phyloP scores from a whole-genome alignment of 1,140 invertebrate genomes.

The Lineus longissimus region DNA sequence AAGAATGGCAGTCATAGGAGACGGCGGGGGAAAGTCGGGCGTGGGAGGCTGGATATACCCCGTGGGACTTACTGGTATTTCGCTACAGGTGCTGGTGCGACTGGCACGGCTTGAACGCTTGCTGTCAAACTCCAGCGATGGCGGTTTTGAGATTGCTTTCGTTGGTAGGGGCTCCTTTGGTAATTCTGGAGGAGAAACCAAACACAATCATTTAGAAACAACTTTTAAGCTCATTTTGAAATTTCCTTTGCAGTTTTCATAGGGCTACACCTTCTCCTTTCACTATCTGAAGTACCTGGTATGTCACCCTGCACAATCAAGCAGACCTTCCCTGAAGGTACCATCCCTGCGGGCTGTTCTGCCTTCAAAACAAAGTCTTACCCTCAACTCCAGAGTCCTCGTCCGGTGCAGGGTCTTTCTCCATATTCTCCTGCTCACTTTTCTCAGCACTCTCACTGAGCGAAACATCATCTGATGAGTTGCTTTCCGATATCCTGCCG shows the following conservation, averaged over 20 bases:
- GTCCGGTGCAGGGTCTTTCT: neutral
- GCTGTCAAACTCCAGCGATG: conserved; percentile 27
- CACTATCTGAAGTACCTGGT: too few species aligned
- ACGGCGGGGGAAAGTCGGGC: conserved; percentile 89
- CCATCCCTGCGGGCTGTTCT: neutral
- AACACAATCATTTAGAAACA: neutral
- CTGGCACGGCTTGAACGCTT: conserved; percentile 8
- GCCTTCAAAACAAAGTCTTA: too few species aligned
- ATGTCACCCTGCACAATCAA: too few species aligned
- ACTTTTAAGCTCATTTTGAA: too few species aligned
- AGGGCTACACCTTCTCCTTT: too few species aligned
- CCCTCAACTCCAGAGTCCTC: neutral
- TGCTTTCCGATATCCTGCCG: neutral
- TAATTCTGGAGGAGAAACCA: too few species aligned
- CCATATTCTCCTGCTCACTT: neutral
- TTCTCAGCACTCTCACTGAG: neutral
- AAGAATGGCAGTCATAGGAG: conserved; percentile 81
- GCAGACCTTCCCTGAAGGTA: too few species aligned
- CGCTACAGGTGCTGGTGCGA: neutral
- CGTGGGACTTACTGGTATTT: conserved; percentile 70
- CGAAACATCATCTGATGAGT: neutral
- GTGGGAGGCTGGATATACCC: conserved; percentile 89
- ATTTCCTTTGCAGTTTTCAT: too few species aligned
- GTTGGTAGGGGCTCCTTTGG: neutral
- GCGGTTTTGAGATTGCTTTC: conserved; percentile 21